Percentiles rank a stretch among this genome's conserved stretches.
These are phyloP conservation scores for Macrocentrus cingulum DNA, from an alignment of 1,140 invertebrate species.

Conservation along the genomic window DNA sequence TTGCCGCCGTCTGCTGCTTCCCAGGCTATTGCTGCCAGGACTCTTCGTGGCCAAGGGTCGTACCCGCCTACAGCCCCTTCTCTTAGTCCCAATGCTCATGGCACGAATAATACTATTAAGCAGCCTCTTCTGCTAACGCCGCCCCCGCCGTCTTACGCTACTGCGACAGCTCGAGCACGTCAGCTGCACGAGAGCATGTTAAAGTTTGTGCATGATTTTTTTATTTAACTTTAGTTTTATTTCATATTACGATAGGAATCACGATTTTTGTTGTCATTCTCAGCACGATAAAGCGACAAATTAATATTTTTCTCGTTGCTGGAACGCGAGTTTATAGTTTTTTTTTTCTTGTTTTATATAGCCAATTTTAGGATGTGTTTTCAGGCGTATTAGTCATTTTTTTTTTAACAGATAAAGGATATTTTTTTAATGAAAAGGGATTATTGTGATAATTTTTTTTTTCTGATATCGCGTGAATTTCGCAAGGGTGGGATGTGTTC, in stretches of 20 bases:
- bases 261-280: too few species aligned
- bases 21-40: slow-evolving; percentile 66
- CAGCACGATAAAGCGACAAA: too few species aligned
- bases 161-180: slow-evolving; percentile 61
- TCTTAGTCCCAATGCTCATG: slow-evolving; percentile 59
- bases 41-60: slow-evolving; percentile 68
- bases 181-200: slow-evolving; percentile 60
- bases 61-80: slow-evolving; percentile 62
- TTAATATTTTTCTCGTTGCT: too few species aligned
- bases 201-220: slow-evolving; percentile 59
- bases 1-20: slow-evolving; percentile 66
- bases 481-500: too few species aligned
- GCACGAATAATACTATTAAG: slow-evolving; percentile 61
- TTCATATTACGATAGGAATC: slow-evolving; percentile 2
- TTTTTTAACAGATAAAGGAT: too few species aligned
- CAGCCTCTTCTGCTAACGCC: slow-evolving; percentile 60
- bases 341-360: too few species aligned
- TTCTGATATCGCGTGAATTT: too few species aligned
- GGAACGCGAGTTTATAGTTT: too few species aligned
- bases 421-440: too few species aligned
- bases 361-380: too few species aligned
- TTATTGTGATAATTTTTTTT: too few species aligned
- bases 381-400: too few species aligned
- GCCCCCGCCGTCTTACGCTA: slow-evolving; percentile 60
- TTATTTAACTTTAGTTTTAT: slow-evolving; percentile 39